Evolutionary conservation across 2,888 invertebrate genomes (phyloP), one percentile per base, ranked within the genome.

Genomic region (Macrophya alboannulata): DNA sequence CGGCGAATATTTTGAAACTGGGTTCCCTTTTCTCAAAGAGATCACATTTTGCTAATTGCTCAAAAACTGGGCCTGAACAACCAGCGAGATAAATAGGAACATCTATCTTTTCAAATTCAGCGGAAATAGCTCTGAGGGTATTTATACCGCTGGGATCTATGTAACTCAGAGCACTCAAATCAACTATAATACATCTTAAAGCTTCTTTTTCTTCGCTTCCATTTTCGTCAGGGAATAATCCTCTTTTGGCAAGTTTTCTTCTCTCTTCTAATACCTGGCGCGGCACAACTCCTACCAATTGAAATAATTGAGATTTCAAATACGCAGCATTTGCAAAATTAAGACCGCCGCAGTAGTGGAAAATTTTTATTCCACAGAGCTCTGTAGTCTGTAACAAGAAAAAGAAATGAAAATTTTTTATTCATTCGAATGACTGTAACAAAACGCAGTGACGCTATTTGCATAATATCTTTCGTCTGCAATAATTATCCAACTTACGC

Each of bases 331-430:
- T 96, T 1, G 96, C 96, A 92, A 96, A 97, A 92, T 96, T 96
- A 9, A 97, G 93, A 9, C 95, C 95, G 1, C 97, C 97, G 84
- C 95, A 94, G 88, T 96, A 96, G 88, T 96, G 96, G 91, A 96
- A 95, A 85, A 97, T 96, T 91, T 96, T 96, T 0, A 96, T 94
- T 62, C 95, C 95, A 0, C 95, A 94, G 83, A 96, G 92, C 92
- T 96, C 96, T 85, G 94, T 93, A 2, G 96, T 95, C 95, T 96
- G 90, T 83, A 94, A 65, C 25, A 10, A 81, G 82, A 87, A 79
- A 86, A 48, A 65, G 85, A 83, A 4, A 45, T 25, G n/a, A n/a
- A 65, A 85, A 65, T 25, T 74, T 9, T 12, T 65, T 4, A 65
- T 21, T 25, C 0, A 31, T 31, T 65, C n/a, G 71, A 79, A 45